These are phyloP conservation scores for Drosophila helvetica DNA, from an alignment of 2,888 invertebrate genomes.

Conservation along the genomic window DNA sequence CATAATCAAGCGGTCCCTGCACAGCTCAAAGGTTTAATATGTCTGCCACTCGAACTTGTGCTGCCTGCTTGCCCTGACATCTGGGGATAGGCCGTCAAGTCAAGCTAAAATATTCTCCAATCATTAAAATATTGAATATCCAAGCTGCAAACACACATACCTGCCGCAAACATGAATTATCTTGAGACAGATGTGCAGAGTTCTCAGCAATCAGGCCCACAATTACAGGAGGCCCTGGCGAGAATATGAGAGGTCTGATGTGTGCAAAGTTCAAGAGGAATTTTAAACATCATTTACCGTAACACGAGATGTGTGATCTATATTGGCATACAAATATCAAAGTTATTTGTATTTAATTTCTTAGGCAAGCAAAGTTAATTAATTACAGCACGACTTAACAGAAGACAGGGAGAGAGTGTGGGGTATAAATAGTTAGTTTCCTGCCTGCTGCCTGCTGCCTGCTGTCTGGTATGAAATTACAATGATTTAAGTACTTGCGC, in stretches of 20 bases:
- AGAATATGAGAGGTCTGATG: slow-evolving; percentile 13
- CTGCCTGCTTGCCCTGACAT: not conserved
- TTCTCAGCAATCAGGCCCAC: not conserved
- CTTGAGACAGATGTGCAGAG: slow-evolving; percentile 2
- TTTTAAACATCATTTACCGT: slow-evolving; percentile 48
- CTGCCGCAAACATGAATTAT: slow-evolving; percentile 23
- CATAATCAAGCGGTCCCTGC: slow-evolving; percentile 2
- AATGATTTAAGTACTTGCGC: slow-evolving; percentile 71
- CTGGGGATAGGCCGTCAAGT: not conserved
- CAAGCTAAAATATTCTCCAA: slow-evolving; percentile 17
- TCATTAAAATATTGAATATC: slow-evolving; percentile 25
- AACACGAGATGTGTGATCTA: slow-evolving; percentile 66
- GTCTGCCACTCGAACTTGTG: not conserved
- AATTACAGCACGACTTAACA: slow-evolving; percentile 69
- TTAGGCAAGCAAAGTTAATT: slow-evolving; percentile 75
- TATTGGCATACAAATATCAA: slow-evolving; percentile 72
- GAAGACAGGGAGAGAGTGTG: slow-evolving; percentile 9
- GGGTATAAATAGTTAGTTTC: not conserved
- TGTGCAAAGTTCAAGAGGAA: slow-evolving; percentile 32
- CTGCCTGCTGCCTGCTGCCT: slow-evolving; percentile 3
- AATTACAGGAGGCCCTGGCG: slow-evolving; percentile 1
- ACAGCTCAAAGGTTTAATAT: slow-evolving; percentile 12
- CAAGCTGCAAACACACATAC: not conserved
- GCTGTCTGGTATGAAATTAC: slow-evolving; percentile 56
- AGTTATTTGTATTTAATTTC: slow-evolving; percentile 78